Evolutionary conservation across 1,140 invertebrate genomes (phyloP), one percentile per base, ranked within the genome.

Genomic region (Pogonognathellus flavescens): DNA sequence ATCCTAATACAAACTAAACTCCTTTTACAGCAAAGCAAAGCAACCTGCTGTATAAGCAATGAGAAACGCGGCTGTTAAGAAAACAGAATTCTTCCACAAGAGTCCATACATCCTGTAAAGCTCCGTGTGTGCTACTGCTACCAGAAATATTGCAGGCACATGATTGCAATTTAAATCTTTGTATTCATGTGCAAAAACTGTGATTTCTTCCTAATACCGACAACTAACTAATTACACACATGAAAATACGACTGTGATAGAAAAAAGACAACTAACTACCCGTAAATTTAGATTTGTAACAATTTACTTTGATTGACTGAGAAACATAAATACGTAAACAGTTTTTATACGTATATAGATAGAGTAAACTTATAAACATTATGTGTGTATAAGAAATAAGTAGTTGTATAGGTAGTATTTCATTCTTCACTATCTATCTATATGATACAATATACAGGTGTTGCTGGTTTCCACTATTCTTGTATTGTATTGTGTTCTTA

Each of bases 31-130:
- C 31, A n/a, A n/a, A n/a, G 13, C 14, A 72, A 41, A 72, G n/a
- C n/a, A 13, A 57, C 53, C 11, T 41, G 62, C 9, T 66, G 62
- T 66, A 50, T 50, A 50, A 57, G 53, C 1, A 76, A 76, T 76
- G 70, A 76, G 70, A 76, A 76, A 76, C 31, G 70, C 70, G 70
- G 70, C 70, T 76, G 70, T 49, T 76, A 76, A 31, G 49, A 76
- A 66, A 25, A 66, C 25, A 66, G 0, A 10, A 66, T 66, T 60
- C 62, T 66, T 25, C 25, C 25, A 20, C 25, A 66, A 22, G 53
- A 55, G 14, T 66, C 8, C 62, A 66, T 66, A 25, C 62, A 66
- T 66, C 20, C 10, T 20, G 10, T 25, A 25, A 22, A 62, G 9
- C 22, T 31, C 6, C 31, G 31, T 41, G 31, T 41, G 31, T 41